Percentiles rank a stretch among this genome's conserved stretches.
Evolutionary conservation across 2,113 vertebrate species (phyloP).

Genomic region (Panthera uncia): DNA sequence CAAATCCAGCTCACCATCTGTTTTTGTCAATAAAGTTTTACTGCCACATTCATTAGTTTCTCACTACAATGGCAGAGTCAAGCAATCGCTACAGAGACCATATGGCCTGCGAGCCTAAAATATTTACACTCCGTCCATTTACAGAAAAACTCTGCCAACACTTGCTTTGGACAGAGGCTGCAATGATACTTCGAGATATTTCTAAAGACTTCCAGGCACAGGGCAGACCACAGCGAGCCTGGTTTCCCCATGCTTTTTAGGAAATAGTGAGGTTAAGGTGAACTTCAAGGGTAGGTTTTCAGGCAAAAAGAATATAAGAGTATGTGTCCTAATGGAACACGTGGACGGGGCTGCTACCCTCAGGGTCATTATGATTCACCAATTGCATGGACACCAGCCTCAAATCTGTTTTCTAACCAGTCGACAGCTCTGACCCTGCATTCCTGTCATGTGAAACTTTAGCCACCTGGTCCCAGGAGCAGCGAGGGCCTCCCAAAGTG

Average conservation of each 20-base stretch:
- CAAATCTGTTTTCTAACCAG: not conserved
- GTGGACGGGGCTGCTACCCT: not conserved
- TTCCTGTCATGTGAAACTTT: slow-evolving; percentile 24
- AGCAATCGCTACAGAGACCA: not conserved
- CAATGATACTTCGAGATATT: not conserved
- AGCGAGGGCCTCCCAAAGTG: slow-evolving; percentile 6
- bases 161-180: not conserved
- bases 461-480: slow-evolving; percentile 39
- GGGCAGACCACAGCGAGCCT: not conserved
- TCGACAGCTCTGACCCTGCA: not conserved
- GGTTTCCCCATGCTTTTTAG: not conserved
- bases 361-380: not conserved
- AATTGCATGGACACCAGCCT: not conserved
- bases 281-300: not conserved
- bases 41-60: not conserved
- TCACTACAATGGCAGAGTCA: not conserved
- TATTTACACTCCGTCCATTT: not conserved
- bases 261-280: not conserved
- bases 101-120: not conserved
- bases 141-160: not conserved
- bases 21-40: slow-evolving; percentile 44
- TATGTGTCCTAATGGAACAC: not conserved
- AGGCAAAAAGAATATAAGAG: not conserved
- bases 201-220: not conserved
- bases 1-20: not conserved